Percentiles rank a stretch among this genome's conserved stretches.
Conservation (phyloP, 2,888 invertebrate genomes). For the Chrysodeixis includens region DNA sequence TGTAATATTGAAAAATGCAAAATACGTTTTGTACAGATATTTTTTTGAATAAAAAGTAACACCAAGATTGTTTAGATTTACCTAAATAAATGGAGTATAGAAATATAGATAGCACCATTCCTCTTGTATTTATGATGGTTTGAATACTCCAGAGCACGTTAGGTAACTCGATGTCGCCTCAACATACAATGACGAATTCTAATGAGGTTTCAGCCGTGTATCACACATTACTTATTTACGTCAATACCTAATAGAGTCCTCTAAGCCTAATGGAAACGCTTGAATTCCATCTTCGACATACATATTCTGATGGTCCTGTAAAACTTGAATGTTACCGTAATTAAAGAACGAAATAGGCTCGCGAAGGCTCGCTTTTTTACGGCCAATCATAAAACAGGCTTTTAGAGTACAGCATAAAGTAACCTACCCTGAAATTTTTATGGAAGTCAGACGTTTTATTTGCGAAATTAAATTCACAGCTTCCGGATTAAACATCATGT, state of each 20-base stretch:
- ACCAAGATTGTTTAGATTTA: too few relatives aligned
- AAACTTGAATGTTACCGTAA: constrained; percentile 80
- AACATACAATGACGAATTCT: constrained; percentile 8
- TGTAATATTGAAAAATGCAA: too few relatives aligned
- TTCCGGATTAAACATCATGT: constrained; percentile 67
- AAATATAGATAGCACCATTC: not conserved
- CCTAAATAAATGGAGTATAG: too few relatives aligned
- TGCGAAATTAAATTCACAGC: constrained; percentile 73
- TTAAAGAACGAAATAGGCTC: constrained; percentile 84
- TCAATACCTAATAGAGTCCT: constrained; percentile 11
- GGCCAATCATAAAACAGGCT: constrained; percentile 84
- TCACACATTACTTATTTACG: constrained; percentile 28
- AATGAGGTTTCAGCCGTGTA: constrained; percentile 20
- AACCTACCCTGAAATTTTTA: constrained; percentile 75
- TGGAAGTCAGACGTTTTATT: constrained; percentile 73
- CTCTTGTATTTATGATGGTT: not conserved
- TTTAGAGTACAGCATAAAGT: constrained; percentile 80
- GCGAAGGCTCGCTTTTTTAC: constrained; percentile 79
- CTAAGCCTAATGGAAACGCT: constrained; percentile 27
- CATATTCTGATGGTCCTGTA: constrained; percentile 62
- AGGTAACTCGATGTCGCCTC: not conserved
- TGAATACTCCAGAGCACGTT: not conserved
- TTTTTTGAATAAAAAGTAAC: too few relatives aligned
- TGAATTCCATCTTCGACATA: constrained; percentile 28
- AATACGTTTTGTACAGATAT: too few relatives aligned